phyloP scores from a whole-genome alignment of 2,888 invertebrate genomes.

The Schizaphis graminum region DNA sequence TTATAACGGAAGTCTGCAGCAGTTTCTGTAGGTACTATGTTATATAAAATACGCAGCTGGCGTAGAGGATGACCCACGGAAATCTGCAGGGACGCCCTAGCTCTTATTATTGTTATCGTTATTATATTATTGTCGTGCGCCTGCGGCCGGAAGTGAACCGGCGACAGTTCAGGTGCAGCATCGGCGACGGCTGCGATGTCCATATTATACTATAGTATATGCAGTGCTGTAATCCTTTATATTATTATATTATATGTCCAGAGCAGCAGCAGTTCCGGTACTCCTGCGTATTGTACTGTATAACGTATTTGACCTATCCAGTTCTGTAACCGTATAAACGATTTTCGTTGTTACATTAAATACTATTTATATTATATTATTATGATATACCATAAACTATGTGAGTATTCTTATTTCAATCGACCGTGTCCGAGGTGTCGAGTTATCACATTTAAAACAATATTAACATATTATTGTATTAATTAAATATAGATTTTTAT shows the following conservation, averaged over 20 bases:
- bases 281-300: neutral
- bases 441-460: neutral
- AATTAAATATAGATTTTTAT: neutral
- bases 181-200: neutral
- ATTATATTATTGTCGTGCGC: neutral
- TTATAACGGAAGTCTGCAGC: neutral
- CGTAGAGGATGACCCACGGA: neutral
- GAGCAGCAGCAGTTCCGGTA: neutral
- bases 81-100: neutral
- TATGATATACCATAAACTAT: neutral
- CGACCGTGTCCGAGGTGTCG: neutral
- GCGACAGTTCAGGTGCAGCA: neutral
- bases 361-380: neutral
- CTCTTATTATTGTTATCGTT: neutral
- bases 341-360: neutral
- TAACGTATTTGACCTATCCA: neutral
- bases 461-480: neutral
- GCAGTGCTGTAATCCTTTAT: neutral
- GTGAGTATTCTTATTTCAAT: neutral
- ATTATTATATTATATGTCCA: neutral
- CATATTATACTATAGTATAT: neutral
- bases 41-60: neutral
- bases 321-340: neutral
- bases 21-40: neutral
- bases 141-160: slow-evolving; percentile 15